phyloP scores from a whole-genome alignment of 2,888 invertebrate species.

The Athalia rosae region DNA sequence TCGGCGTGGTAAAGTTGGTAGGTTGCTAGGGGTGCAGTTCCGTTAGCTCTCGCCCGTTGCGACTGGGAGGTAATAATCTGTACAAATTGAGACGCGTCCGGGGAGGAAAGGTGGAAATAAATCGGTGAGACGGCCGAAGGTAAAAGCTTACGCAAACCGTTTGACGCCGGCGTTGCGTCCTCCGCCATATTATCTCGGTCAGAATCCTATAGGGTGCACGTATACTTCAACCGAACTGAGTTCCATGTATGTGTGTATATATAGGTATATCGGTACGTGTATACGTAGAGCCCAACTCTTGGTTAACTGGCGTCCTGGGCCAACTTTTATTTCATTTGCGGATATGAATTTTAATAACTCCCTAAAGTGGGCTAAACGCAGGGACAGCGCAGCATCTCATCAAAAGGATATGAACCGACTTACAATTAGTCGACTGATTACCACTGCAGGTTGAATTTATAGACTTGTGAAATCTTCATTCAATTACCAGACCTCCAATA shows the following conservation, averaged over 20 bases:
- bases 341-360: conserved; percentile 46
- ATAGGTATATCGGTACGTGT: background rate
- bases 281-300: conserved; percentile 26
- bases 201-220: conserved; percentile 26
- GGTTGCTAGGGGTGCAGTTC: conserved; percentile 14
- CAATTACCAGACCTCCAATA: background rate
- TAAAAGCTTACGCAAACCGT: conserved; percentile 41
- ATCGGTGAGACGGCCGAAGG: conserved; percentile 42
- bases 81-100: conserved; percentile 47
- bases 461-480: background rate
- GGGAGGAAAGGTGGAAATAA: conserved; percentile 41
- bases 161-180: background rate
- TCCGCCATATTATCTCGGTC: background rate
- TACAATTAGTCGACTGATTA: conserved; percentile 5
- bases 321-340: conserved; percentile 45
- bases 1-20: conserved; percentile 17
- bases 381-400: conserved; percentile 19
- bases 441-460: background rate
- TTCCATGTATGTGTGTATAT: background rate
- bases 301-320: conserved; percentile 39
- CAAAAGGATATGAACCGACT: conserved; percentile 30
- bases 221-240: conserved; percentile 5
- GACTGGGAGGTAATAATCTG: conserved; percentile 45
- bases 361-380: conserved; percentile 12
- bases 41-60: conserved; percentile 8